Conservation (phyloP, 2,797 vertebrate genomes). For the Eurystomus glaucurus region DNA sequence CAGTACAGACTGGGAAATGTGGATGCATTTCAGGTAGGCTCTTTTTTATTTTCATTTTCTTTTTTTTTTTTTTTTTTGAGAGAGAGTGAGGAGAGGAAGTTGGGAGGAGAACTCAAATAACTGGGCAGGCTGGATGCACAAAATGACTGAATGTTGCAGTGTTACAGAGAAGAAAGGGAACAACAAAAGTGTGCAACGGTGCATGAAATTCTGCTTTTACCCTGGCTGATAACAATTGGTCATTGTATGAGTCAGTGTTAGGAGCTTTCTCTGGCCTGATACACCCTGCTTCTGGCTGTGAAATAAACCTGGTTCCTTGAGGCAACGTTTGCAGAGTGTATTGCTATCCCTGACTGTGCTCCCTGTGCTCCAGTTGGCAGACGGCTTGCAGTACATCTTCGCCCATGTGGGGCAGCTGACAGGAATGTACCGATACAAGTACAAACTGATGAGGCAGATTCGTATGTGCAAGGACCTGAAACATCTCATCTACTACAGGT, state of each 20-base stretch:
- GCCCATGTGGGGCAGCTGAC: conserved; percentile 98
- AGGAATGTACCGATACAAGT: conserved; percentile 99
- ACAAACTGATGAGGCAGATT: conserved; percentile 99
- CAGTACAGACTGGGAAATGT: conserved; percentile 98
- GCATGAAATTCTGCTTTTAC: background rate
- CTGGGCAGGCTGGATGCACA: background rate
- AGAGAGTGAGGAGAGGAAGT: background rate
- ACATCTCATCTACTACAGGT: conserved; percentile 99
- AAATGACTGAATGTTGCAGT: background rate
- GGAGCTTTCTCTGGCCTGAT: background rate
- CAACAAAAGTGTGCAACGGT: accelerated
- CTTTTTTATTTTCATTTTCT: background rate
- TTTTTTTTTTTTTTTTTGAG: background rate
- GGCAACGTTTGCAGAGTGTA: accelerated
- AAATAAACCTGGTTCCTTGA: background rate
- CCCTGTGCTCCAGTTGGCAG: conserved; percentile 87
- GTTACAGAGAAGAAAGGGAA: accelerated
- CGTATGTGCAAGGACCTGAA: conserved; percentile 99
- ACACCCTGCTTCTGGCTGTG: background rate
- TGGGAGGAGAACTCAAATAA: background rate
- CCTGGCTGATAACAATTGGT: background rate
- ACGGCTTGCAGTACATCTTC: conserved; percentile 99
- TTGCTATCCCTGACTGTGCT: background rate
- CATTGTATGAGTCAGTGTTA: background rate
- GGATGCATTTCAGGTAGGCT: conserved; percentile 95